Evolutionary conservation across 2,888 invertebrate species (phyloP).

Genomic region (Agriopis marginaria): DNA sequence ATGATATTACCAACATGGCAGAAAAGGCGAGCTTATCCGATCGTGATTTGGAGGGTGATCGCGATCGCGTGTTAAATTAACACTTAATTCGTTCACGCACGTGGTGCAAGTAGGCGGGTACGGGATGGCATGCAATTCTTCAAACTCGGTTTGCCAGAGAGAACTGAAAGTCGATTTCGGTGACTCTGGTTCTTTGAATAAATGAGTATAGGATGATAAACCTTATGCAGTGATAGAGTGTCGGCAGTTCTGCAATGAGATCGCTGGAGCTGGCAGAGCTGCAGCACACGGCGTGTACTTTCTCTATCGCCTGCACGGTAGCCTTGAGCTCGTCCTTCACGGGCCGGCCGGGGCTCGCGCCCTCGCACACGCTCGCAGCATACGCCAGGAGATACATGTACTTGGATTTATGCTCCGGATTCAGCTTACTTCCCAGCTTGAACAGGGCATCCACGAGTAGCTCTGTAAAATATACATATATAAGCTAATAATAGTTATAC

Average conservation of each 20-base stretch:
- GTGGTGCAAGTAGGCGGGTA: too few relatives aligned
- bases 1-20: too few relatives aligned
- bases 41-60: too few relatives aligned
- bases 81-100: too few relatives aligned
- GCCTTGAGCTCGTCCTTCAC: slow-evolving; percentile 96
- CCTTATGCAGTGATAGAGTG: slow-evolving; percentile 96
- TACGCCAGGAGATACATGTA: slow-evolving; percentile 98
- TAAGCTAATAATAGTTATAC: too few relatives aligned
- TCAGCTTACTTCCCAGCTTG: slow-evolving; percentile 96
- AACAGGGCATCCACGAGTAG: slow-evolving; percentile 97
- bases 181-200: too few relatives aligned
- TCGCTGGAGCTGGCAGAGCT: slow-evolving; percentile 97
- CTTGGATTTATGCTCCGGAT: slow-evolving; percentile 98
- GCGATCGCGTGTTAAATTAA: too few relatives aligned
- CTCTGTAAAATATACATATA: slow-evolving; percentile 79
- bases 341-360: slow-evolving; percentile 88
- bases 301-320: slow-evolving; percentile 96
- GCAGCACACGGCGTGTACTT: slow-evolving; percentile 95
- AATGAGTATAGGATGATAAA: slow-evolving; percentile 56
- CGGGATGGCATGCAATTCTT: too few relatives aligned
- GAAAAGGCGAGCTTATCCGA: too few relatives aligned
- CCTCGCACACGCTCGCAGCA: slow-evolving; percentile 97
- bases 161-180: too few relatives aligned
- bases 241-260: slow-evolving; percentile 95
- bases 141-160: too few relatives aligned